Percentiles rank a stretch among this genome's conserved stretches.
These are phyloP conservation scores for Iselma pallidipennis DNA, from an alignment of 2,888 invertebrate species.

Conservation along the genomic window DNA sequence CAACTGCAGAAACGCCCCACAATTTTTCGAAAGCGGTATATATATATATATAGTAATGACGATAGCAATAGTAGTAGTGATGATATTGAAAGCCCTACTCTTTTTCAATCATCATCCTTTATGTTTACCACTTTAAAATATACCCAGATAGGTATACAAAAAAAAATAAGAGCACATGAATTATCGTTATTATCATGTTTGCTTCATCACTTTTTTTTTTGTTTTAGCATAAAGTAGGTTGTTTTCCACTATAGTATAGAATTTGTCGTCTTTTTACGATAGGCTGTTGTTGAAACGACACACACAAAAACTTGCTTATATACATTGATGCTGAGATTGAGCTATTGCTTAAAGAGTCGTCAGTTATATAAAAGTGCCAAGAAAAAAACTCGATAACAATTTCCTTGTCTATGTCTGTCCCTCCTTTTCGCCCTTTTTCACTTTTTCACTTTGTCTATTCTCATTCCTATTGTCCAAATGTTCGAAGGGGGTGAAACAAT, in stretches of 20 bases:
- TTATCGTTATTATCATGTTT: too few relatives aligned
- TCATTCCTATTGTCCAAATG: too few relatives aligned
- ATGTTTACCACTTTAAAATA: too few relatives aligned
- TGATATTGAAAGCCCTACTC: constrained; percentile 7
- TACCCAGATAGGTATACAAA: too few relatives aligned
- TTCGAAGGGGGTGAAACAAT: too few relatives aligned
- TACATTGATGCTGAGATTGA: constrained; percentile 9
- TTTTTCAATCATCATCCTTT: constrained; percentile 15
- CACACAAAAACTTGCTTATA: constrained; percentile 6
- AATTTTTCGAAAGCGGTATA: constrained; percentile 14
- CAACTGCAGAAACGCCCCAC: constrained; percentile 19
- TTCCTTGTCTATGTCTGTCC: not conserved
- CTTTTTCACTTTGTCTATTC: not conserved
- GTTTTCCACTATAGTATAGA: not conserved
- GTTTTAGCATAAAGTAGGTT: constrained; percentile 9
- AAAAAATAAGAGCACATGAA: too few relatives aligned
- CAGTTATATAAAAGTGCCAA: too few relatives aligned
- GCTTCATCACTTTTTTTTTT: constrained; percentile 13
- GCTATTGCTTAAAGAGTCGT: constrained; percentile 8
- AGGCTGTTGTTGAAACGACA: not conserved
- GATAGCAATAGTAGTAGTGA: constrained; percentile 3
- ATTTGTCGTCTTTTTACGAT: constrained; percentile 11
- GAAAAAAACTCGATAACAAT: constrained; percentile 8
- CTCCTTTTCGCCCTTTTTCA: too few relatives aligned
- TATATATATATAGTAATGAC: too few relatives aligned